phyloP scores from a whole-genome alignment of 2,888 invertebrate genomes.

The Drosophila paramelanica region DNA sequence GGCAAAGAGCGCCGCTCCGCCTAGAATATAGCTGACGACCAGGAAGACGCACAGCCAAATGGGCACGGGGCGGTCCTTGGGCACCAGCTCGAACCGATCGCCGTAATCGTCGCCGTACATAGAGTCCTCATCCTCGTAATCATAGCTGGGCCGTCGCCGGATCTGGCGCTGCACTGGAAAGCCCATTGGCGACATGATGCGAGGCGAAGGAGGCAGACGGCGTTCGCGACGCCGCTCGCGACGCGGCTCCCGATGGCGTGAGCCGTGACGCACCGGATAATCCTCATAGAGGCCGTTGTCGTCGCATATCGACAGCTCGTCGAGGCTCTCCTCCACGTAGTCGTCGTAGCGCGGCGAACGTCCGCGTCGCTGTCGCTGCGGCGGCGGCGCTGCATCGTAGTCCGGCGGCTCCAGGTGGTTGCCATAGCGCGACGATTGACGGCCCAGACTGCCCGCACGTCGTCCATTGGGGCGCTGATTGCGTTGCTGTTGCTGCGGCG shows the following conservation, averaged over 20 bases:
- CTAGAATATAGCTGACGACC: conserved; percentile 95
- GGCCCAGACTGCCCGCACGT: conserved; percentile 66
- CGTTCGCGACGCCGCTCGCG: conserved; percentile 64
- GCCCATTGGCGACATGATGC: conserved; percentile 89
- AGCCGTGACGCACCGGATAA: conserved; percentile 57
- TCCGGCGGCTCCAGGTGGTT: conserved; percentile 83
- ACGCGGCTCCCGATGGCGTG: conserved; percentile 54
- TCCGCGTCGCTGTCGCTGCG: conserved; percentile 56
- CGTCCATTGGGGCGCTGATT: conserved; percentile 48
- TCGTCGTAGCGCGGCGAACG: conserved; percentile 78
- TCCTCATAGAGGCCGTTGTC: conserved; percentile 72
- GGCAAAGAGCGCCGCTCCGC: conserved; percentile 94
- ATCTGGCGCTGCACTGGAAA: conserved; percentile 88
- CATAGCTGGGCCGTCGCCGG: conserved; percentile 85
- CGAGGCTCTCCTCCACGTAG: conserved; percentile 82
- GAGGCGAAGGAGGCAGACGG: conserved; percentile 86
- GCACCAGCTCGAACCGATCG: conserved; percentile 84
- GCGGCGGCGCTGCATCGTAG: conserved; percentile 46
- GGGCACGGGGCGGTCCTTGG: conserved; percentile 89
- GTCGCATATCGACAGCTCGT: conserved; percentile 69
- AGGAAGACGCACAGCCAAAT: conserved; percentile 95
- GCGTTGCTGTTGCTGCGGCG: conserved; percentile 26
- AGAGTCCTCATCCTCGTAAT: conserved; percentile 88
- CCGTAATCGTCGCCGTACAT: conserved; percentile 86
- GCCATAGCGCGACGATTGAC: conserved; percentile 77